Base-by-base conservation (phyloP, 2,888 invertebrate genomes). In the Diabrotica balteata region DNA sequence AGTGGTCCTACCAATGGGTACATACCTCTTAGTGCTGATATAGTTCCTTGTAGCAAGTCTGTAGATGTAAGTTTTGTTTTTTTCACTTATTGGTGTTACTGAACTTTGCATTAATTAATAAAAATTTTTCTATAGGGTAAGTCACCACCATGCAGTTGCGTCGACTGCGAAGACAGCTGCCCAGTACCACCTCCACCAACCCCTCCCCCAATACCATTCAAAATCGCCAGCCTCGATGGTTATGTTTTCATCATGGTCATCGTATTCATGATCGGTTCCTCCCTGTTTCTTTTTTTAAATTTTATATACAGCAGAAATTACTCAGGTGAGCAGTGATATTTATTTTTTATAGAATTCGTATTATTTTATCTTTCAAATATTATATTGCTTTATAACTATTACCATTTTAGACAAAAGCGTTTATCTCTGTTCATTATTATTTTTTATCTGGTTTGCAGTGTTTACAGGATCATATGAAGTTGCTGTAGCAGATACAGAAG, bases 161-260 rank as follows among this genome's bases (percentile, higher is more conserved):
- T 94, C 73, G 96, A 96, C 85, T 96, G 96, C 81, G 88, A 89
- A 78, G 86, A 84, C 60, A 91, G 93, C 67, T 97, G 96, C 81
- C 93, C 94, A 0, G 87, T 87, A 7, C 92, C 94, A 1, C 88
- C 91, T 7, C 90, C 93, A 0, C 84, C 86, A 10, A 90, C 91
- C 0, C 89, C 91, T 6, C 81, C 87, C 49, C 89, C 90, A 7
- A 81, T 85, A n/a, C 90, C 91, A 8, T 94, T 93, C 84, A 87
- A 84, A 62, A 88, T 96, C 76, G 84, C 88, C 50, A 91, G 91
- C 59, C 86, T 90, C 7, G 94, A 96, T 83, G 94, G 94, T 46
- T 91, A 92, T 80, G 87, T 88, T 7, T 90, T 95, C 74, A 86
- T 93, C 59, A 92, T 94, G 91, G 86, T 88, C 8, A 88, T 91